A percentile compares a stretch with the other conserved stretches of the same genome.
These are phyloP conservation scores for Atractosteus spatula DNA, from an alignment of 2,113 vertebrate genomes.

Conservation along the genomic window DNA sequence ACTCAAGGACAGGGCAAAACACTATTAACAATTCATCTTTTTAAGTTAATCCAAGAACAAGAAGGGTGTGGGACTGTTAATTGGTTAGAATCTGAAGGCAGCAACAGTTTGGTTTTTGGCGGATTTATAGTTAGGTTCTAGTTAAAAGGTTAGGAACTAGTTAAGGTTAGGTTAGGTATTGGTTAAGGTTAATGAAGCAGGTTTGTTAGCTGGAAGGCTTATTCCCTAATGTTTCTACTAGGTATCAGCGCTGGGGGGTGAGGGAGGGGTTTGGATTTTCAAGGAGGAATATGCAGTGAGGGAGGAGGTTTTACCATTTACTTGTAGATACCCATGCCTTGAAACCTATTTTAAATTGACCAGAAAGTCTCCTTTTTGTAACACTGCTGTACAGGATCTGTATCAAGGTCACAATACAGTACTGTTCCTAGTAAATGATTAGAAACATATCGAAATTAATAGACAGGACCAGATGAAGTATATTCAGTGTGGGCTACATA, in stretches of 20 bases:
- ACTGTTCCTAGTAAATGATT: no score
- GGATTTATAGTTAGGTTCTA: constrained; percentile 62
- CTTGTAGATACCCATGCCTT: no score
- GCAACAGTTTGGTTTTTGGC: constrained; percentile 56
- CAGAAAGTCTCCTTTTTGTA: no score
- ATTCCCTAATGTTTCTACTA: not conserved
- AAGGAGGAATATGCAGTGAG: not conserved
- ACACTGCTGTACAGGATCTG: no score
- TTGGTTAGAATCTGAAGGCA: constrained; percentile 58
- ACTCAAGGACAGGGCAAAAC: constrained; percentile 63
- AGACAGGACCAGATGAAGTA: no score
- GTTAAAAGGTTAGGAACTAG: constrained; percentile 55
- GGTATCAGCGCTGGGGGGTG: constrained; percentile 2
- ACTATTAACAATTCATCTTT: constrained; percentile 14
- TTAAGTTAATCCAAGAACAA: constrained; percentile 43
- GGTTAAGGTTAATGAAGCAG: constrained; percentile 72
- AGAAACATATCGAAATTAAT: no score
- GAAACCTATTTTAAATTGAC: no score
- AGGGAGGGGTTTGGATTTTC: not conserved
- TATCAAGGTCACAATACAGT: no score
- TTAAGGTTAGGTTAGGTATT: constrained; percentile 59
- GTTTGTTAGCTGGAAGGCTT: constrained; percentile 54
- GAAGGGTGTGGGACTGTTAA: constrained; percentile 52
- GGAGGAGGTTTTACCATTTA: not conserved
- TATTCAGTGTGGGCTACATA: no score